Evolutionary conservation across 1,140 invertebrate genomes (phyloP).

Genomic region (Sitobion miscanthi): DNA sequence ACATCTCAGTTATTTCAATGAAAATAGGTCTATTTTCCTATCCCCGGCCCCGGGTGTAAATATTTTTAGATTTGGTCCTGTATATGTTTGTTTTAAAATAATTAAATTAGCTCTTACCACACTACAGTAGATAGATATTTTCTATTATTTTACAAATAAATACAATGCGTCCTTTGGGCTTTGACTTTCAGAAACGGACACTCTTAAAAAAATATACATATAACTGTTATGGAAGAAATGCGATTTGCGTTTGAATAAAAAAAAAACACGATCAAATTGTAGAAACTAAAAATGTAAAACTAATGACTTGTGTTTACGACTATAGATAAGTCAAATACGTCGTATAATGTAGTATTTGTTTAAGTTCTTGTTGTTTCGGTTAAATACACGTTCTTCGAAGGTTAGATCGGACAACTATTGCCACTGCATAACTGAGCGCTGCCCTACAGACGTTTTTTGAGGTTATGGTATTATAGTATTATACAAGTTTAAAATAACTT

Average conservation of each 20-base stretch:
- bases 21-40: too few relatives aligned
- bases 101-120: neutral
- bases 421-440: too few relatives aligned
- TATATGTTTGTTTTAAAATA: neutral
- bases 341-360: too few relatives aligned
- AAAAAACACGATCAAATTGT: neutral
- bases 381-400: too few relatives aligned
- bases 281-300: neutral
- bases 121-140: neutral
- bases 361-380: too few relatives aligned
- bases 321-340: too few relatives aligned
- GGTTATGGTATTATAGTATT: too few relatives aligned
- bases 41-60: rapidly evolving
- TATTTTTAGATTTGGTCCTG: neutral
- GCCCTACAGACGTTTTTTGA: too few relatives aligned
- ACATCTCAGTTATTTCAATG: neutral
- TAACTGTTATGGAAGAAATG: neutral
- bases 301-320: neutral
- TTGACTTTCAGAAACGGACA: neutral
- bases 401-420: too few relatives aligned
- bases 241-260: neutral
- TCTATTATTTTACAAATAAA: neutral
- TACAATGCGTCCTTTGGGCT: neutral
- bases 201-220: neutral
- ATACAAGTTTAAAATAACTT: too few relatives aligned